Evolutionary conservation across 2,113 vertebrate genomes (phyloP), one percentile per base, ranked within the genome.

Genomic region (Cyanistes caeruleus): DNA sequence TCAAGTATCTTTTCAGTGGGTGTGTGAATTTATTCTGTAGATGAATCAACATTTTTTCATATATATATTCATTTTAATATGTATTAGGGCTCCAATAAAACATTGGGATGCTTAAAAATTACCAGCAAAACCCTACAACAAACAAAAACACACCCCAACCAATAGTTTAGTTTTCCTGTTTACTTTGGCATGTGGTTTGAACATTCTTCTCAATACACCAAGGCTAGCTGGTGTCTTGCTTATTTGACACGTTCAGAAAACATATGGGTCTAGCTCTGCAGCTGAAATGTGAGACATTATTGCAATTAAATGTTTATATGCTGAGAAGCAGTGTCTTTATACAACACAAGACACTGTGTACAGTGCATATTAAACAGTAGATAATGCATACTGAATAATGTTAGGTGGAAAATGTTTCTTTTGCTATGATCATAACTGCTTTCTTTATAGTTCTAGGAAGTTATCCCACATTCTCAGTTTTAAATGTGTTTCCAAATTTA

Each of bases 191-290:
- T 65, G 46, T 91, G 74, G 46, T 89, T 95, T 81, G 78, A 94
- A 62, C 58, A 31, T 92, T 85, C 73, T 89, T 90, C 90, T 80
- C 60, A 92, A 72, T 39, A 75, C 65, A 90, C 22, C 49, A 69
- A 39, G 70, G 53, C 69, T 87, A 52, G 74, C 23, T 97, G 76
- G 80, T 95, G 55, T 83, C 74, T 84, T 95, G 89, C 67, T 58
- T 92, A 33, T 78, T 96, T 97, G 96, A 74, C 92, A 91, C 65
- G 27, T 75, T 73, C 22, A 68, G 77, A 75, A 95, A 95, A 92
- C 30, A 67, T 60, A 85, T 78, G 22, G 84, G 89, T 96, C 89
- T 89, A 87, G 70, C 73, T 96, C 84, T 95, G 96, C 83, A 92
- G 43, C 46, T 90, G 82, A 95, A 83, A 86, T 74, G 72, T 90